Evolutionary conservation across 1,140 invertebrate genomes (phyloP).

Genomic region (Sminthurinus signatus): DNA sequence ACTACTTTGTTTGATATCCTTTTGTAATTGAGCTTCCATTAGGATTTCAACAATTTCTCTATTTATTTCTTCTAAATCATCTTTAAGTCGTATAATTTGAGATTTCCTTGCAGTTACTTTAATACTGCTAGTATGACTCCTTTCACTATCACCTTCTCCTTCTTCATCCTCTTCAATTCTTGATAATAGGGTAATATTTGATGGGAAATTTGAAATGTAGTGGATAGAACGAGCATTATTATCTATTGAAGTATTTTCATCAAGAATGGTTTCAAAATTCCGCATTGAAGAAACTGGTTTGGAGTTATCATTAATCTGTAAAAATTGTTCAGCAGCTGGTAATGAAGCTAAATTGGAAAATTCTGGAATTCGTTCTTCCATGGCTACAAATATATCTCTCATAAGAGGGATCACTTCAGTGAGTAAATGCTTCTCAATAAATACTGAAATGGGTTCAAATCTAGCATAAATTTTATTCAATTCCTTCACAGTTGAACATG

Average conservation of each 20-base stretch:
- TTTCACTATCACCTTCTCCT: too few relatives aligned
- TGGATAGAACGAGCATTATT: too few relatives aligned
- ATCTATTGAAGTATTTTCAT: too few relatives aligned
- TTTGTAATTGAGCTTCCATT: neutral
- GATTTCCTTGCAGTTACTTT: neutral
- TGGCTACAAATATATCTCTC: constrained; percentile 4
- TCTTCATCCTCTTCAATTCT: too few relatives aligned
- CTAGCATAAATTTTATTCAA: neutral
- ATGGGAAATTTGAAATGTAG: too few relatives aligned
- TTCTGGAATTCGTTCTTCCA: constrained; percentile 5
- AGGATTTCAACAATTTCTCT: neutral
- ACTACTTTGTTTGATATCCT: too few relatives aligned
- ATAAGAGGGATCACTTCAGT: constrained; percentile 34
- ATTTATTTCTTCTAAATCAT: constrained; percentile 7
- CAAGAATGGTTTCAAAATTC: too few relatives aligned
- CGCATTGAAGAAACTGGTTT: too few relatives aligned
- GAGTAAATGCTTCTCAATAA: constrained; percentile 41
- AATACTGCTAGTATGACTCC: too few relatives aligned
- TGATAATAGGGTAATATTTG: too few relatives aligned
- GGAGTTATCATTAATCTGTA: too few relatives aligned
- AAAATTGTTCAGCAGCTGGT: neutral
- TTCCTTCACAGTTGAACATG: neutral
- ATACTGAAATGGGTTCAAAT: neutral
- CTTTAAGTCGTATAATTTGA: neutral
- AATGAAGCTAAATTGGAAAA: neutral